Conservation (phyloP, 2,797 vertebrate species). For the Brachymystax lenok region DNA sequence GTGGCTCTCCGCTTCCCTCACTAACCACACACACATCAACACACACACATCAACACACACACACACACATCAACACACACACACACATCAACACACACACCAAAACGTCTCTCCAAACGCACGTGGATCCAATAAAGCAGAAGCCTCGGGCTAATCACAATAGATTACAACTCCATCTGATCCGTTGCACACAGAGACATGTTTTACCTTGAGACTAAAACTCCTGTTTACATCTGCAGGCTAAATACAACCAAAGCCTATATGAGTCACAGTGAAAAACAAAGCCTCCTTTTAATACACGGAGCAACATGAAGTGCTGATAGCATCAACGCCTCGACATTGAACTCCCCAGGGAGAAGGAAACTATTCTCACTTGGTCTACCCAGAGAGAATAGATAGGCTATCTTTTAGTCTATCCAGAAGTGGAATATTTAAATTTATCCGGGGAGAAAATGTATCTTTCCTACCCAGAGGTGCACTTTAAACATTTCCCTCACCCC, state of each 20-base stretch:
- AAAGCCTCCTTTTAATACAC: neutral
- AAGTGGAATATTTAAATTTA: neutral
- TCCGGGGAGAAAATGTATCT: neutral
- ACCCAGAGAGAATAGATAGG: neutral
- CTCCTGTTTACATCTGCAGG: conserved; percentile 39
- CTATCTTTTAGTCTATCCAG: neutral
- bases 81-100: conserved; percentile 20
- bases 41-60: neutral
- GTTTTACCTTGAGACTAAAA: neutral
- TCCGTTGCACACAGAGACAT: conserved; percentile 52
- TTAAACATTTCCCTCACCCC: neutral
- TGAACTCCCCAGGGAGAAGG: neutral
- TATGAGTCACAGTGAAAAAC: neutral
- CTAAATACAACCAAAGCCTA: conserved; percentile 1
- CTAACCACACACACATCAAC: conserved; percentile 10
- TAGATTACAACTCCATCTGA: conserved; percentile 70
- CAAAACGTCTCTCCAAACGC: conserved; percentile 10
- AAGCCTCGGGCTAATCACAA: conserved; percentile 67
- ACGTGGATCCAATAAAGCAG: conserved; percentile 64
- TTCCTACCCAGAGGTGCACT: neutral
- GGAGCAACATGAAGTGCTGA: neutral
- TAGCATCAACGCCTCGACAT: neutral
- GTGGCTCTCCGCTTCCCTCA: conserved; percentile 47
- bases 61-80: conserved; percentile 10
- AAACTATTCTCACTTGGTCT: neutral